Evolutionary conservation across 2,888 invertebrate species (phyloP).

Genomic region (Lottia scabra): DNA sequence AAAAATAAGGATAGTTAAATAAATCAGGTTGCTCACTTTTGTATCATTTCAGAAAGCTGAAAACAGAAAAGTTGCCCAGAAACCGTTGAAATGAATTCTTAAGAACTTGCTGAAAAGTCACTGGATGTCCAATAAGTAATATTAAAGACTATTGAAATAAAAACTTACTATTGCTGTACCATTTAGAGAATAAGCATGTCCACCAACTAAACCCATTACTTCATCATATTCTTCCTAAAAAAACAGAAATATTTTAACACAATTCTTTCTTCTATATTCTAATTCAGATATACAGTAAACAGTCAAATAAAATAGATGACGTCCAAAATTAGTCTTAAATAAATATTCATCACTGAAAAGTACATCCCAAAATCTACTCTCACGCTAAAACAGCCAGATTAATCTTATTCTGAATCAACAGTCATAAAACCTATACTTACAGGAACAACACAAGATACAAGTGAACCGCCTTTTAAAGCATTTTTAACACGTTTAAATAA

Average conservation of each 20-base stretch:
- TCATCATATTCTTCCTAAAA: slow-evolving; percentile 47
- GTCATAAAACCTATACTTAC: slow-evolving; percentile 67
- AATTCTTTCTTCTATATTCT: too few relatives aligned
- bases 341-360: too few relatives aligned
- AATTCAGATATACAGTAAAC: too few relatives aligned
- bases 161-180: slow-evolving; percentile 78
- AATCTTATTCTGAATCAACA: neutral
- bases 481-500: slow-evolving; percentile 73
- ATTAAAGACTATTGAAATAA: neutral
- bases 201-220: slow-evolving; percentile 74
- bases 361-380: too few relatives aligned
- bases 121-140: too few relatives aligned
- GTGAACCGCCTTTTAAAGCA: slow-evolving; percentile 76
- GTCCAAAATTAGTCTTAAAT: too few relatives aligned
- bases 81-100: too few relatives aligned
- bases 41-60: too few relatives aligned
- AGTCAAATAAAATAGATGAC: neutral
- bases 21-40: too few relatives aligned
- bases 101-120: too few relatives aligned
- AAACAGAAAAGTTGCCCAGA: too few relatives aligned
- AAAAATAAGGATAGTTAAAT: too few relatives aligned
- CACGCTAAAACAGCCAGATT: neutral
- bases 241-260: slow-evolving; percentile 1
- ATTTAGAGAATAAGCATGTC: slow-evolving; percentile 79
- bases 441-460: slow-evolving; percentile 77